Conservation (phyloP, 1,140 invertebrate genomes). For the Zelostemma sp. region DNA sequence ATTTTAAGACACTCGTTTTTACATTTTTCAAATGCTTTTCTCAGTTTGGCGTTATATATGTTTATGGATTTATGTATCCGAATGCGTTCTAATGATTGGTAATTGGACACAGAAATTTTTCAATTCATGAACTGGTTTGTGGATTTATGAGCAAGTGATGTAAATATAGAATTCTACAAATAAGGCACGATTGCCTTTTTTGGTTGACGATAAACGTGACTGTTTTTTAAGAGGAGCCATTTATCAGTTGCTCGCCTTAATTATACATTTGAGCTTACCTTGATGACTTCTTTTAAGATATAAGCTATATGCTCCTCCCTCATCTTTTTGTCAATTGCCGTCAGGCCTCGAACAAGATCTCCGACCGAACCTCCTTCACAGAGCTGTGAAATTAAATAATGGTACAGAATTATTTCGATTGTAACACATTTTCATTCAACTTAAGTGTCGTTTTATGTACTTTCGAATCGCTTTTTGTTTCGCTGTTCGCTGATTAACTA, state of each 20-base stretch:
- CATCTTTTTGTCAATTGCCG: conserved; percentile 79
- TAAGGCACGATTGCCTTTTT: no score
- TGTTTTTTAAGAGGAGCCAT: background rate
- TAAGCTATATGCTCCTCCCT: conserved; percentile 89
- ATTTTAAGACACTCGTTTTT: conserved; percentile 5
- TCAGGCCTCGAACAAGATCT: conserved; percentile 80
- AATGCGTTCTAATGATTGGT: no score
- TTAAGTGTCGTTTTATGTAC: background rate
- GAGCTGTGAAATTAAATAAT: conserved; percentile 71
- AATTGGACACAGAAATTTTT: no score
- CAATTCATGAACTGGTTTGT: no score
- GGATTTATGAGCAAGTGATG: no score
- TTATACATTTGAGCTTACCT: conserved; percentile 71
- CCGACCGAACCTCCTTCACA: conserved; percentile 86
- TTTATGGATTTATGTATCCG: background rate
- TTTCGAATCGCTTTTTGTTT: no score
- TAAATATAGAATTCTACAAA: no score
- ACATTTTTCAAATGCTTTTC: background rate
- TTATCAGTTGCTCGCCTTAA: conserved; percentile 1
- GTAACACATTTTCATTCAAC: conserved; percentile 5
- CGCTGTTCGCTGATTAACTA: no score
- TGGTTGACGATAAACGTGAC: no score
- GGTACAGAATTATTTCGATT: conserved; percentile 9
- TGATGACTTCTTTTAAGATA: conserved; percentile 87
- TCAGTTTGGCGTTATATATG: no score